Percentiles rank a stretch among this genome's conserved stretches.
phyloP scores from a whole-genome alignment of 2,888 invertebrate genomes.

The Chironomus riparius region DNA sequence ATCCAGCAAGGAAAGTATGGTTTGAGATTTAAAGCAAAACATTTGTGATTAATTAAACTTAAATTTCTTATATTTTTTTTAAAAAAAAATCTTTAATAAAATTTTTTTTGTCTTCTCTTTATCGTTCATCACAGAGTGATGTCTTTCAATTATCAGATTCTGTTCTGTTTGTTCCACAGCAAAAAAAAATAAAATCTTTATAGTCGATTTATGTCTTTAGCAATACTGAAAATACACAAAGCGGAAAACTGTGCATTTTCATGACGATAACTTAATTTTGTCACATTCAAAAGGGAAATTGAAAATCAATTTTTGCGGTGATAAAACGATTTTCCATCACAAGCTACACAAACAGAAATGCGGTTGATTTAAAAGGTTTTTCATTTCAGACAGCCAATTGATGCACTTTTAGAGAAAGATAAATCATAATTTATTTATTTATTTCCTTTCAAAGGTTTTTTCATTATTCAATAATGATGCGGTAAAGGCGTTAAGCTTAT shows the following conservation, averaged over 20 bases:
- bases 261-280: constrained; percentile 8
- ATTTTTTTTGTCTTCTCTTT: background rate
- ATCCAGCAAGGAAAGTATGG: background rate
- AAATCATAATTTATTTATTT: too few relatives aligned
- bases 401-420: too few relatives aligned
- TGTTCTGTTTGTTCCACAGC: background rate
- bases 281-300: constrained; percentile 11
- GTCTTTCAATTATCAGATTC: background rate
- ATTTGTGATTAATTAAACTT: background rate
- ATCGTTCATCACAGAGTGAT: background rate
- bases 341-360: too few relatives aligned
- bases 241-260: background rate
- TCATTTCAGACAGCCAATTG: too few relatives aligned
- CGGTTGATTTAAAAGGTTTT: background rate
- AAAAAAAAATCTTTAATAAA: background rate
- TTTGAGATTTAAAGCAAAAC: background rate
- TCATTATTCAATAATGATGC: too few relatives aligned
- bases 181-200: background rate
- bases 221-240: background rate
- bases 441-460: too few relatives aligned
- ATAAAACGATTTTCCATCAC: background rate
- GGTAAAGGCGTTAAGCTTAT: too few relatives aligned
- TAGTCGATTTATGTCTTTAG: background rate
- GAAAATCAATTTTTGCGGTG: constrained; percentile 13
- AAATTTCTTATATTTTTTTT: background rate